Evolutionary conservation across 2,888 invertebrate genomes (phyloP).

Genomic region (Ceramica pisi): DNA sequence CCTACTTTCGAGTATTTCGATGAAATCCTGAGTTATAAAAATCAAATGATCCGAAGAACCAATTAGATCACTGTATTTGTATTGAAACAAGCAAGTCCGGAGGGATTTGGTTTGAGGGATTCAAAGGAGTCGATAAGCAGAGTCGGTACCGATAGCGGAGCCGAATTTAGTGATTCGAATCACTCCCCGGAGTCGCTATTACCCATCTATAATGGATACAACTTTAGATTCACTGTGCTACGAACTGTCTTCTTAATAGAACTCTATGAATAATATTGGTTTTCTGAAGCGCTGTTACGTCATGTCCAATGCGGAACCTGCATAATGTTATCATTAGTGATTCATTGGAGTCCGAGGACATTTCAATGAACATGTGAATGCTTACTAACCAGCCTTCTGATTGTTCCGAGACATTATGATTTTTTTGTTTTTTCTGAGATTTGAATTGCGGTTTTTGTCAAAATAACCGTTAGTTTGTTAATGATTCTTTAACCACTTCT

Average conservation of each 20-base stretch:
- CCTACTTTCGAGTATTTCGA: no score
- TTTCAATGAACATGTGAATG: conserved; percentile 24
- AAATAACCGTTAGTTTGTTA: not conserved
- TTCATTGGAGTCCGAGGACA: conserved; percentile 44
- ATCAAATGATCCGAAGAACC: no score
- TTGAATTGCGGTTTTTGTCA: not conserved
- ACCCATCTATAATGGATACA: no score
- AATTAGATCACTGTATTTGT: no score
- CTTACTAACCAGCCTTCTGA: conserved; percentile 6
- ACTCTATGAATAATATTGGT: conserved; percentile 10
- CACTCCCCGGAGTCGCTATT: no score
- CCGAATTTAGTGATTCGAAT: no score
- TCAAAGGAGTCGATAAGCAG: no score
- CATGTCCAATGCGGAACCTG: conserved; percentile 39
- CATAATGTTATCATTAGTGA: conserved; percentile 41
- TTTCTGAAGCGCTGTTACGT: conserved; percentile 35
- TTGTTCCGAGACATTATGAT: not conserved
- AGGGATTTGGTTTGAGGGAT: no score
- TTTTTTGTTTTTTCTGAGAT: not conserved
- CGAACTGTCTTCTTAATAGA: not conserved
- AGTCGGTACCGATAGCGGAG: no score
- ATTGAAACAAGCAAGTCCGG: no score
- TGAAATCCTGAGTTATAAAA: no score
- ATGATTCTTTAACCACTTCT: conserved; percentile 3
- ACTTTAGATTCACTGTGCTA: not conserved